phyloP scores from a whole-genome alignment of 2,888 invertebrate species.

The Cheilosia vulpina region DNA sequence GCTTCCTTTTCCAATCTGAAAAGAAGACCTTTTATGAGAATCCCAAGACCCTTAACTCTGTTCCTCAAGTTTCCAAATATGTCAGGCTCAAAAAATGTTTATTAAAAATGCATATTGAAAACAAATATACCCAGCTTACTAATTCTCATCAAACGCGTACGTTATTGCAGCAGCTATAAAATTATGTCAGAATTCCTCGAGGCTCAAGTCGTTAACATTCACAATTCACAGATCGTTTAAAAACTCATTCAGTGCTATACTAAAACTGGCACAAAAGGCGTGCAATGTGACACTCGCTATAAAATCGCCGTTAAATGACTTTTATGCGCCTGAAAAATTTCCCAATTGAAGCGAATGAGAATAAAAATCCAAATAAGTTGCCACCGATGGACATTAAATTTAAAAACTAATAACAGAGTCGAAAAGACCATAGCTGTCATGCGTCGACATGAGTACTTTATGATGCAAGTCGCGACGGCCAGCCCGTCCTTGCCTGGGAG shows the following conservation, averaged over 20 bases:
- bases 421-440: constrained; percentile 34
- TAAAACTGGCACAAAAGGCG: constrained; percentile 38
- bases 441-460: constrained; percentile 63
- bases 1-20: background rate
- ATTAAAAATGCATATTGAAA: no score
- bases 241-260: constrained; percentile 36
- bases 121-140: no score
- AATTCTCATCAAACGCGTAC: no score
- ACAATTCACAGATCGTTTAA: constrained; percentile 43
- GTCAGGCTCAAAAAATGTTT: no score
- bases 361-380: constrained; percentile 49
- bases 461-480: constrained; percentile 52
- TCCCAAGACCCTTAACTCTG: no score
- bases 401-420: constrained; percentile 69
- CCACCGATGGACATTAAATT: constrained; percentile 65
- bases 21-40: no score
- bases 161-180: background rate
- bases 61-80: no score
- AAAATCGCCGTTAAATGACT: constrained; percentile 52
- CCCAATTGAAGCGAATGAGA: constrained; percentile 53
- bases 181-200: constrained; percentile 8
- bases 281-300: constrained; percentile 39
- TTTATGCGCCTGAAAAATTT: constrained; percentile 42
- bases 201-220: constrained; percentile 24
- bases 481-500: constrained; percentile 17